These are phyloP conservation scores for Formica selysi DNA, from an alignment of 1,140 invertebrate genomes.

Conservation along the genomic window DNA sequence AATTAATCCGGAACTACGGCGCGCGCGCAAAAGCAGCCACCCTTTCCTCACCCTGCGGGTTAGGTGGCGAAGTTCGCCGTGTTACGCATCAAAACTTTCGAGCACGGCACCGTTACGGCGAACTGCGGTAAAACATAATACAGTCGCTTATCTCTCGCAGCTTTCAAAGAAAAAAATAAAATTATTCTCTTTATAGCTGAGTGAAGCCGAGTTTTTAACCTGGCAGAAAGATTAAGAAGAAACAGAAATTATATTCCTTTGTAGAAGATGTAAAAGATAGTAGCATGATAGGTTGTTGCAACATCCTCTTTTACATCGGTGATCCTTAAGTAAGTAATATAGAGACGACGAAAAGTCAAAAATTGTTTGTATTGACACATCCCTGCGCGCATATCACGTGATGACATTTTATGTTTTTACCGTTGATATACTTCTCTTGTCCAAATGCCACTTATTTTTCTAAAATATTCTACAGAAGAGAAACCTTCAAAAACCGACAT, in stretches of 20 bases:
- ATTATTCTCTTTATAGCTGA: conserved; percentile 8
- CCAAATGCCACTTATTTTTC: background rate
- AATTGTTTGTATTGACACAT: background rate
- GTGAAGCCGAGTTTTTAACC: conserved; percentile 5
- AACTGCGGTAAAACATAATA: conserved; percentile 39
- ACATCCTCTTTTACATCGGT: background rate
- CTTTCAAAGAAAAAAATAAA: conserved; percentile 13
- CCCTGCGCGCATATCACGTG: background rate
- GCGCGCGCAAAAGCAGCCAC: conserved; percentile 44
- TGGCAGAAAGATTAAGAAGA: background rate
- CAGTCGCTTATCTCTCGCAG: conserved; percentile 40
- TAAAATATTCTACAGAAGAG: background rate
- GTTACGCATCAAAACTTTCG: conserved; percentile 48
- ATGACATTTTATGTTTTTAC: background rate
- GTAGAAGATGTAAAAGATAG: background rate
- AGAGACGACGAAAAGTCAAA: background rate
- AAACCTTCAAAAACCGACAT: conserved; percentile 3
- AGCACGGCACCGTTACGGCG: background rate
- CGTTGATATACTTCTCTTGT: background rate
- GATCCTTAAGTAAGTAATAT: background rate
- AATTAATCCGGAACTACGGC: conserved; percentile 58
- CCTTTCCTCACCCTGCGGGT: conserved; percentile 34
- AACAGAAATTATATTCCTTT: conserved; percentile 5
- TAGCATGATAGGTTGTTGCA: background rate
- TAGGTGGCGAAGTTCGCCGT: conserved; percentile 31